A percentile compares a stretch with the other conserved stretches of the same genome.
Evolutionary conservation across 53 echinoderm and acorn worm species (phyloP).

Genomic region (Apostichopus leukothele): DNA sequence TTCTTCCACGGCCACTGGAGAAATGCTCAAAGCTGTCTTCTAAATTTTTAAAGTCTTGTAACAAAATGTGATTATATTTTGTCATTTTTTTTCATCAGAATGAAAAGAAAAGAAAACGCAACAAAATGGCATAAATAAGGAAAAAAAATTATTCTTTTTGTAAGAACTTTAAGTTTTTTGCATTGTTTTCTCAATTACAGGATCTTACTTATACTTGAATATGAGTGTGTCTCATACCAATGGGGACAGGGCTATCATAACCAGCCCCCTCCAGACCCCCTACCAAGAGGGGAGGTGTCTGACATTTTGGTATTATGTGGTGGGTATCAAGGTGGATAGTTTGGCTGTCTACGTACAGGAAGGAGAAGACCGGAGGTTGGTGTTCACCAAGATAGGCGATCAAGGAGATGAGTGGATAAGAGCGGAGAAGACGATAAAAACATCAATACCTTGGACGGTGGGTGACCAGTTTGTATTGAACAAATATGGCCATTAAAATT

Average conservation of each 20-base stretch:
- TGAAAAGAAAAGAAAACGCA: no score
- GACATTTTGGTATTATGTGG: constrained; percentile 78
- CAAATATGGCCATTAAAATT: no score
- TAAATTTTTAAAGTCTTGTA: no score
- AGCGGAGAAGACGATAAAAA: constrained; percentile 30
- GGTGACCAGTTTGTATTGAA: not conserved
- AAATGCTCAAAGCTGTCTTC: no score
- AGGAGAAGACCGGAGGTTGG: constrained; percentile 30
- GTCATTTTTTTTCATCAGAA: no score
- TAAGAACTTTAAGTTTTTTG: no score
- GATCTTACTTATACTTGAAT: constrained; percentile 79
- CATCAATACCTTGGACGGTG: constrained; percentile 17
- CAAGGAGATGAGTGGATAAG: constrained; percentile 78
- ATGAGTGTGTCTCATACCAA: constrained; percentile 44
- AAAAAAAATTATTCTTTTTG: no score
- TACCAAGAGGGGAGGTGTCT: constrained; percentile 53
- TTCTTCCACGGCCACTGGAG: no score
- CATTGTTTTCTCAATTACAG: constrained; percentile 13
- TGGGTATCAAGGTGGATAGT: constrained; percentile 60
- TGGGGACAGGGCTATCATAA: constrained; percentile 62
- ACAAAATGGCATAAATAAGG: no score
- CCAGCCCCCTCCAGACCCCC: constrained; percentile 41
- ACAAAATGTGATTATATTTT: no score
- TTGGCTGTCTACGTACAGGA: constrained; percentile 57
- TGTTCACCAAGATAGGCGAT: constrained; percentile 60